Evolutionary conservation across 2,113 vertebrate genomes (phyloP).

Genomic region (Cyphomyrus discorhynchus): DNA sequence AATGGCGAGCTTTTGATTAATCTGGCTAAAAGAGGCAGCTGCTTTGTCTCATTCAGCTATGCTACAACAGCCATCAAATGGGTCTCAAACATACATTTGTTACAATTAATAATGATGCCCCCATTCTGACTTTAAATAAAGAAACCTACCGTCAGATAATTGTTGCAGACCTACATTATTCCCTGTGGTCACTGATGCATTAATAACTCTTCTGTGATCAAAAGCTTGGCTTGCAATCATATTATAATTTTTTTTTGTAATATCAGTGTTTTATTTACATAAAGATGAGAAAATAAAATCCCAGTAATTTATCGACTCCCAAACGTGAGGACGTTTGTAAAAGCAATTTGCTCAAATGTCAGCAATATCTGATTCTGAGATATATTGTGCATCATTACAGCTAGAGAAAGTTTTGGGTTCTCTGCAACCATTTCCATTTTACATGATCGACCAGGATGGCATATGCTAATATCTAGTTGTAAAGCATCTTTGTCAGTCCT

Average conservation of each 20-base stretch:
- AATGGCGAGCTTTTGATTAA: neutral
- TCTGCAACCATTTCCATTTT: neutral
- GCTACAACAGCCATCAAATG: neutral
- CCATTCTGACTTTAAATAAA: neutral
- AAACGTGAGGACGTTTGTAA: neutral
- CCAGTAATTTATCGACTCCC: neutral
- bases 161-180: neutral
- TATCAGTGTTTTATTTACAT: neutral
- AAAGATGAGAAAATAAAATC: neutral
- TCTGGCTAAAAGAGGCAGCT: neutral
- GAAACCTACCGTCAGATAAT: neutral
- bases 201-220: constrained; percentile 8
- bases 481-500: neutral
- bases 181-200: neutral
- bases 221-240: neutral
- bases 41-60: neutral
- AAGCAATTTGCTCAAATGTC: neutral
- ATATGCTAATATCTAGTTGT: neutral
- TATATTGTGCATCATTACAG: neutral
- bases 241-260: neutral
- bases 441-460: neutral
- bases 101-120: neutral
- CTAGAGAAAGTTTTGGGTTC: neutral
- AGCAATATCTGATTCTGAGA: neutral
- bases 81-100: neutral